Evolutionary conservation across 2,797 vertebrate species (phyloP).

Genomic region (Acridotheres tristis): DNA sequence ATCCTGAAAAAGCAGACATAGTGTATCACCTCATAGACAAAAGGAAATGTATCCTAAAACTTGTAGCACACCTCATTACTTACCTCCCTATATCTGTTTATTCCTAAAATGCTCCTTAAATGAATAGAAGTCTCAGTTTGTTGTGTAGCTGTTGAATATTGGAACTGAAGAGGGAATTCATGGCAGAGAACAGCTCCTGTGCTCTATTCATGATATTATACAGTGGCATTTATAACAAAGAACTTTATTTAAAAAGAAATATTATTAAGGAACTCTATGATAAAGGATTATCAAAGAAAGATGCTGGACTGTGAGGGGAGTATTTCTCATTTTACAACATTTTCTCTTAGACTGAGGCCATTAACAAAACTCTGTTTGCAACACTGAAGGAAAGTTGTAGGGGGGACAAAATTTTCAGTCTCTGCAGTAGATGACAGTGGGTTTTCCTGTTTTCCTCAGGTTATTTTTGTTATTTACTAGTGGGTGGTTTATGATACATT

Average conservation of each 20-base stretch:
- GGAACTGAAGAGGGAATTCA: neutral
- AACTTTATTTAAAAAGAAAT: neutral
- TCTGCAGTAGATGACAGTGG: neutral
- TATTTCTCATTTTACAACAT: neutral
- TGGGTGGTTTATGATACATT: neutral
- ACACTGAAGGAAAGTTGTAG: neutral
- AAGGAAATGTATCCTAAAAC: neutral
- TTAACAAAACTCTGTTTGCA: constrained; percentile 2
- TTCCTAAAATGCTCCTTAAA: neutral
- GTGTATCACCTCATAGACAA: neutral
- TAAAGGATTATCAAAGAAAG: neutral
- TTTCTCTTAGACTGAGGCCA: neutral
- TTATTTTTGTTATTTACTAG: constrained; percentile 10
- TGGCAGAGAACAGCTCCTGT: constrained; percentile 27
- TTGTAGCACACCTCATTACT: neutral
- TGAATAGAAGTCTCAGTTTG: neutral
- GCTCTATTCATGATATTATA: neutral
- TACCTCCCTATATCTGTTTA: neutral
- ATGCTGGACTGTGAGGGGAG: neutral
- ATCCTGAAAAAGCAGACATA: neutral
- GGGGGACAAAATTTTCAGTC: neutral
- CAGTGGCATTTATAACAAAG: neutral
- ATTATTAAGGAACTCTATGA: neutral
- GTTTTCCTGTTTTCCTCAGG: neutral
- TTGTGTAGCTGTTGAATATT: neutral